Evolutionary conservation across 2,888 invertebrate genomes (phyloP).

Genomic region (Cerastis rubricosa): DNA sequence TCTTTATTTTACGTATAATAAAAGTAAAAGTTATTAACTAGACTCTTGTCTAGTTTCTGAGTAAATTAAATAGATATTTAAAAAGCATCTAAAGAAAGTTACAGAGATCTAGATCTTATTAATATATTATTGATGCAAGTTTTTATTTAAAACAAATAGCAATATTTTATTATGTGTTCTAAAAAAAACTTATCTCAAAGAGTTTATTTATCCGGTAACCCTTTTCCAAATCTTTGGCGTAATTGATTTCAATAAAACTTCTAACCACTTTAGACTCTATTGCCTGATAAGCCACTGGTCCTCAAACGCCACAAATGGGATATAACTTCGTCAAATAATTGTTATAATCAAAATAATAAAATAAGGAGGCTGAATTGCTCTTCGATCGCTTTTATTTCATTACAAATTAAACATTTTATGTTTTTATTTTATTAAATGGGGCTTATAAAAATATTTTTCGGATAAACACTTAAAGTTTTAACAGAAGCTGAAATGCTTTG

Average conservation of each 20-base stretch:
- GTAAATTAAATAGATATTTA: constrained; percentile 10
- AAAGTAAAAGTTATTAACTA: constrained; percentile 19
- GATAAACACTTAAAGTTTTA: constrained; percentile 63
- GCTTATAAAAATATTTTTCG: constrained; percentile 53
- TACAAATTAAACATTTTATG: constrained; percentile 67
- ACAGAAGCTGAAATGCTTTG: constrained; percentile 67
- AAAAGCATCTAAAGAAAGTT: not conserved
- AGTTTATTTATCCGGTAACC: constrained; percentile 12
- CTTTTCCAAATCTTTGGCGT: constrained; percentile 14
- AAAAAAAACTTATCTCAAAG: not conserved
- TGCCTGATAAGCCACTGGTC: constrained; percentile 33
- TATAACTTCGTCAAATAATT: constrained; percentile 59
- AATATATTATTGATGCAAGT: not conserved
- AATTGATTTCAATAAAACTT: constrained; percentile 45
- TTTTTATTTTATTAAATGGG: constrained; percentile 68
- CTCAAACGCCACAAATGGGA: constrained; percentile 42
- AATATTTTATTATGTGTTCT: not conserved
- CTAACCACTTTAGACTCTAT: constrained; percentile 40
- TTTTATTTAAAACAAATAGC: not conserved
- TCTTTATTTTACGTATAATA: not conserved
- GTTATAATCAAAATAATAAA: constrained; percentile 60
- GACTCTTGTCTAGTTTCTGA: constrained; percentile 13
- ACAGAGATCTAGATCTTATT: not conserved
- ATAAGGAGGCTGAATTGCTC: constrained; percentile 45
- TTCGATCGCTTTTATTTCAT: constrained; percentile 61